Percentiles rank a stretch among this genome's conserved stretches.
Evolutionary conservation across 53 echinoderm and acorn worm genomes (phyloP).

Genomic region (Holothuria leucospilota): DNA sequence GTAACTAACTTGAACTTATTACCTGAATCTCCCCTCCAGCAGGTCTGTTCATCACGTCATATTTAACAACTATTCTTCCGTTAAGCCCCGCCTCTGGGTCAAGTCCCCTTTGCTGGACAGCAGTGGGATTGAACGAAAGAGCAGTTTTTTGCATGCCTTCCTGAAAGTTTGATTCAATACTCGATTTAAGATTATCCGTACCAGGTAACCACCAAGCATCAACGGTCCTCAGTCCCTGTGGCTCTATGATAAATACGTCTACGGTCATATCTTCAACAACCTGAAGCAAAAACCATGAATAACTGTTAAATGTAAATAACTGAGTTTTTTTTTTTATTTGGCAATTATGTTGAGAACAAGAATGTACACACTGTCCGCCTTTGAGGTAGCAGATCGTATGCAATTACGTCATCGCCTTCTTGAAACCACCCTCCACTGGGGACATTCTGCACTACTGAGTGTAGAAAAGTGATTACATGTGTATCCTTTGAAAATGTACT

Average conservation of each 20-base stretch:
- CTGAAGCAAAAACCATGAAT: conserved; percentile 13
- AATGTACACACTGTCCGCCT: too few species aligned
- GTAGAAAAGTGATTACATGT: too few species aligned
- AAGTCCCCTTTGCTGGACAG: conserved; percentile 35
- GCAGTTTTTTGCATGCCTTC: conserved; percentile 10
- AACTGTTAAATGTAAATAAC: neutral
- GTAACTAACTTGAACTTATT: neutral
- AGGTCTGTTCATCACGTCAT: conserved; percentile 66
- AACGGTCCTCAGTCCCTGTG: conserved; percentile 48
- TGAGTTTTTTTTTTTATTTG: too few species aligned
- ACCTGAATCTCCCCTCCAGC: neutral
- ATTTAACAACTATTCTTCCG: conserved; percentile 81
- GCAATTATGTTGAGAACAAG: too few species aligned
- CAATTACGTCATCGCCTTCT: too few species aligned
- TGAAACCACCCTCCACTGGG: too few species aligned
- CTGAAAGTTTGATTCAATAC: conserved; percentile 1
- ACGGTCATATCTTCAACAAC: conserved; percentile 56
- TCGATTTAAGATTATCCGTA: neutral
- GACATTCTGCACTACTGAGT: too few species aligned
- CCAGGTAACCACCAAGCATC: neutral
- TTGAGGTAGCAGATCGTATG: too few species aligned
- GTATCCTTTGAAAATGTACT: too few species aligned
- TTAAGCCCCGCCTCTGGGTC: conserved; percentile 42
- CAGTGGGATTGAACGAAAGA: conserved; percentile 52
- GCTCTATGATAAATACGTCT: conserved; percentile 60